Evolutionary conservation across 2,113 vertebrate genomes (phyloP).

Genomic region (Myotis davidii): DNA sequence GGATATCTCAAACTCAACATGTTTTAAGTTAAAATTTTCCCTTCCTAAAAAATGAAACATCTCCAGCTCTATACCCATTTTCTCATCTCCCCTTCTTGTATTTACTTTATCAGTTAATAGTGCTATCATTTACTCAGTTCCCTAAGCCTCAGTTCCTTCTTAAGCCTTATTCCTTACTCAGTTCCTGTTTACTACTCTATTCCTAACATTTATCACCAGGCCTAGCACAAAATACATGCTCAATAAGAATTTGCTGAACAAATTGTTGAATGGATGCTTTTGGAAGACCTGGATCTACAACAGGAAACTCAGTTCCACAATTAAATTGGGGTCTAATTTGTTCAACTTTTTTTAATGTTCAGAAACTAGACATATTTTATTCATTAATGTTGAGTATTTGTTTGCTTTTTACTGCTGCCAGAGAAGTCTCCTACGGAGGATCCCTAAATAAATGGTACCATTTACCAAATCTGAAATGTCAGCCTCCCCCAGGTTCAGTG

Average conservation of each 20-base stretch:
- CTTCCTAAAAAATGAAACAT: neutral
- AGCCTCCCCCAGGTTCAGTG: neutral
- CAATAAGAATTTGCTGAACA: neutral
- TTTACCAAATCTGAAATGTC: neutral
- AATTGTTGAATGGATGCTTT: neutral
- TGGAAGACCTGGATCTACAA: constrained; percentile 1
- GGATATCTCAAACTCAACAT: neutral
- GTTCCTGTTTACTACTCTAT: neutral
- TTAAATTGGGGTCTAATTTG: neutral
- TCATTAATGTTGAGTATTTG: neutral
- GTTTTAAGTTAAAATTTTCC: neutral
- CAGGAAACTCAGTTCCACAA: neutral
- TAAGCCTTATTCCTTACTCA: no score
- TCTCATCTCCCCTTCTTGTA: neutral
- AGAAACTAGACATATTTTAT: neutral
- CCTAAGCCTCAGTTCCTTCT: neutral
- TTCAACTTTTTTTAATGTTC: neutral
- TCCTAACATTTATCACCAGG: neutral
- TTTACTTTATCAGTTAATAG: neutral
- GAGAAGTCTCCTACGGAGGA: neutral
- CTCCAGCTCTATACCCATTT: neutral
- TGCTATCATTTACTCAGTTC: neutral
- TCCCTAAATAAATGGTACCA: neutral
- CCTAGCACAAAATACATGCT: neutral
- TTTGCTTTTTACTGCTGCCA: neutral